Evolutionary conservation across 2,113 vertebrate species (phyloP).

Genomic region (Lagopus muta): DNA sequence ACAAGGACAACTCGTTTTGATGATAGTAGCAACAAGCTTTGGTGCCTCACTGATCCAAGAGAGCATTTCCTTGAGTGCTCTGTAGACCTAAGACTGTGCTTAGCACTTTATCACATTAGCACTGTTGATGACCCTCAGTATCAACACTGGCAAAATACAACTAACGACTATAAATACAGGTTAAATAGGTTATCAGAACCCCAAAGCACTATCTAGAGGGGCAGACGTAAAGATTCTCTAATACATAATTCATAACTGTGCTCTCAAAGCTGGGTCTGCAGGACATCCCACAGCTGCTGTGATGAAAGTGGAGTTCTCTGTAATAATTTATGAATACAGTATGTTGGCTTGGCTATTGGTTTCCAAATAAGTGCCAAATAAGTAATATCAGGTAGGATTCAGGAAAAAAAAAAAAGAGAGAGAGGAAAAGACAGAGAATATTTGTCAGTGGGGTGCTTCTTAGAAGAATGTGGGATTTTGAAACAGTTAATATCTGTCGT

Average conservation of each 20-base stretch:
- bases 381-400: not conserved
- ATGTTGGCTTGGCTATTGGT: not conserved
- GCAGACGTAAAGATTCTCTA: not conserved
- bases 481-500: not conserved
- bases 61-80: not conserved
- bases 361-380: not conserved
- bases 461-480: not conserved
- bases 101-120: too few relatives aligned
- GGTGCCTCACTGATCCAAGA: not conserved
- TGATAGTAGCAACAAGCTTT: not conserved
- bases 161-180: not conserved
- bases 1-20: not conserved
- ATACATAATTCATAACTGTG: not conserved
- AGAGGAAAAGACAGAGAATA: not conserved
- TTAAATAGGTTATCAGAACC: not conserved
- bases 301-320: not conserved
- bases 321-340: slow-evolving; percentile 27
- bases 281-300: not conserved
- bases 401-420: not conserved
- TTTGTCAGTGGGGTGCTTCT: not conserved
- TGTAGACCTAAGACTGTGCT: not conserved
- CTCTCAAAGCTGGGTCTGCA: not conserved
- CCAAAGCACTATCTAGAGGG: not conserved
- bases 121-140: not conserved
- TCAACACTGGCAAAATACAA: not conserved